A percentile compares a stretch with the other conserved stretches of the same genome.
These are phyloP conservation scores for Magallana ariakensis DNA, from an alignment of 1,140 invertebrate genomes.

Conservation along the genomic window DNA sequence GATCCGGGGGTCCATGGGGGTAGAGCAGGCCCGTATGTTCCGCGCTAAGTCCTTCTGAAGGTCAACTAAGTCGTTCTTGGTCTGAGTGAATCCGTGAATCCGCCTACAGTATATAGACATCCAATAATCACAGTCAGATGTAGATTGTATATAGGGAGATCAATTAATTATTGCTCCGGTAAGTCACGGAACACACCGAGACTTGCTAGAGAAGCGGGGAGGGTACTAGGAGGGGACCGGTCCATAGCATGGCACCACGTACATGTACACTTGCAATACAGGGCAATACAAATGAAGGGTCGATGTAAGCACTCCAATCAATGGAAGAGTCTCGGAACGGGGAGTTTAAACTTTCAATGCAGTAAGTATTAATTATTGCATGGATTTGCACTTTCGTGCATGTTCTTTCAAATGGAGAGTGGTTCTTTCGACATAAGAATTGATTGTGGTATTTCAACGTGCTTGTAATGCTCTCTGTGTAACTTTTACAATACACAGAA, in stretches of 20 bases:
- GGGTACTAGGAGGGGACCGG: no score
- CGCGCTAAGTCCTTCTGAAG: not conserved
- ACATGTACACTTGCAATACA: no score
- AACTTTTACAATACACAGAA: no score
- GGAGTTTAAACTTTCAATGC: slow-evolving; percentile 2
- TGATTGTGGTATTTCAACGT: no score
- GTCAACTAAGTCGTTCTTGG: not conserved
- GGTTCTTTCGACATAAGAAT: not conserved
- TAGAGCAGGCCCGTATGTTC: not conserved
- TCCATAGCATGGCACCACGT: no score
- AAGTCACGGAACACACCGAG: no score
- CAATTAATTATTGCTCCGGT: not conserved
- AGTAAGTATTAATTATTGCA: not conserved
- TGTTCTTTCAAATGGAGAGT: not conserved
- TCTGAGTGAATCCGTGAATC: not conserved
- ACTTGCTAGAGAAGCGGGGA: no score
- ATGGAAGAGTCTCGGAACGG: not conserved
- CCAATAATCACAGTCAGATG: not conserved
- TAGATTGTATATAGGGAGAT: no score
- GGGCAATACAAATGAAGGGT: no score
- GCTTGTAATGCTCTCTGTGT: no score
- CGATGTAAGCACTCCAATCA: no score
- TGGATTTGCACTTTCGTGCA: not conserved
- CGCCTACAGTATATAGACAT: not conserved
- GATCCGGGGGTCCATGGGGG: not conserved